Conservation (phyloP, 2,797 vertebrate genomes). For the Ctenopoma multispine region DNA sequence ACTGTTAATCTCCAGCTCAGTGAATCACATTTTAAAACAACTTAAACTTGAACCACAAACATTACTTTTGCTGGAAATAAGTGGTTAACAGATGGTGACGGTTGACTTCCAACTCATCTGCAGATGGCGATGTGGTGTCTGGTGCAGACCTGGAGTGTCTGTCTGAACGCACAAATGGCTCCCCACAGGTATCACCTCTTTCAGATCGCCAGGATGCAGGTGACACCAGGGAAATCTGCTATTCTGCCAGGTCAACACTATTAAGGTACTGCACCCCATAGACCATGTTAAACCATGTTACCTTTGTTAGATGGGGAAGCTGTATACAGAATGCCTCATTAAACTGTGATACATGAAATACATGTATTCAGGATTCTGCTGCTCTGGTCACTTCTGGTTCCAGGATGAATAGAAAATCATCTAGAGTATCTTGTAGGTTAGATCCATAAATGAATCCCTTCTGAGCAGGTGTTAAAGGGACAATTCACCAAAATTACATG, state of each 20-base stretch:
- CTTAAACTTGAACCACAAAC: background rate
- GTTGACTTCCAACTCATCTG: background rate
- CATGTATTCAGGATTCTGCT: too few relatives aligned
- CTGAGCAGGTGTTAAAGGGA: background rate
- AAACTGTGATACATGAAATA: too few relatives aligned
- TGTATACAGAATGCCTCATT: too few relatives aligned
- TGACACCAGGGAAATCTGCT: slow-evolving; percentile 55
- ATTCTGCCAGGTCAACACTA: slow-evolving; percentile 88
- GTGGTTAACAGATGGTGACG: background rate
- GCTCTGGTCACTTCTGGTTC: too few relatives aligned
- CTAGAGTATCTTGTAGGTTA: background rate
- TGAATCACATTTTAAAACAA: background rate
- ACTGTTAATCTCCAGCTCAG: background rate
- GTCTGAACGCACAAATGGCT: slow-evolving; percentile 73
- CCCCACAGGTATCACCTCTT: slow-evolving; percentile 40
- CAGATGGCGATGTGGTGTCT: slow-evolving; percentile 78
- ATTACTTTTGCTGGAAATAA: too few relatives aligned
- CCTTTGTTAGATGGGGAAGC: too few relatives aligned
- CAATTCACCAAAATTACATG: background rate
- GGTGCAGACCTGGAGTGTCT: slow-evolving; percentile 74
- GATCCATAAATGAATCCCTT: background rate
- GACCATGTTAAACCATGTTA: too few relatives aligned
- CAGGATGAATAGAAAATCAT: too few relatives aligned
- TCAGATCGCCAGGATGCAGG: slow-evolving; percentile 59
- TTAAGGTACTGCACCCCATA: slow-evolving; percentile 85